A percentile compares a stretch with the other conserved stretches of the same genome.
Evolutionary conservation across 2,113 vertebrate species (phyloP).

Genomic region (Hemichromis elongatus): DNA sequence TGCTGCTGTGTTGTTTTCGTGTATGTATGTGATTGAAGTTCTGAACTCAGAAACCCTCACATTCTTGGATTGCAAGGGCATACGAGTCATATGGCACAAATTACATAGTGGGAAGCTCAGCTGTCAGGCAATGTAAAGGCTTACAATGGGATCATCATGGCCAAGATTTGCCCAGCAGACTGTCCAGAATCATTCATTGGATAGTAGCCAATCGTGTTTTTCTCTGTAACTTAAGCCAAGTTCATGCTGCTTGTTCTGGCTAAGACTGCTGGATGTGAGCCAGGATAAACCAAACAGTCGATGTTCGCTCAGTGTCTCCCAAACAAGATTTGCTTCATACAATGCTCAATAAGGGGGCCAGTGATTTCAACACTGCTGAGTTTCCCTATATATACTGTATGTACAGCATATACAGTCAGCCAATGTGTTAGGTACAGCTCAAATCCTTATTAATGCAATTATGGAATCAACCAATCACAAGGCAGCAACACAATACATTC

Average conservation of each 20-base stretch:
- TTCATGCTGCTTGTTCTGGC: constrained; percentile 19
- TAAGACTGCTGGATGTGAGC: constrained; percentile 7
- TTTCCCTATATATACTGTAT: not conserved
- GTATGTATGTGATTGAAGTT: not conserved
- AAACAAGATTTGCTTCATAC: constrained; percentile 2
- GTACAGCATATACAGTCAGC: not conserved
- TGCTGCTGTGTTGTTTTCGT: not conserved
- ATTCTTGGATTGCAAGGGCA: not conserved
- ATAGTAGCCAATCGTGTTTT: constrained; percentile 25
- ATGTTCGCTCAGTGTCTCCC: constrained; percentile 4
- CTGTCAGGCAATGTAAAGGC: not conserved
- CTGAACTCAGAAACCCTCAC: not conserved
- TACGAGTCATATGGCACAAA: not conserved
- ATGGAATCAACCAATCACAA: not conserved
- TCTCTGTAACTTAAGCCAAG: constrained; percentile 15
- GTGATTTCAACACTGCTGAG: not conserved
- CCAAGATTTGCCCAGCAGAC: not conserved
- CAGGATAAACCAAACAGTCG: constrained; percentile 20
- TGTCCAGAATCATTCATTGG: constrained; percentile 26
- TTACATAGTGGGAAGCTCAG: not conserved
- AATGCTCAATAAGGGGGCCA: not conserved
- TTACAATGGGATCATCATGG: not conserved
- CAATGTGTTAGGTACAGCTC: not conserved
- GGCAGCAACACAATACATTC: not conserved
- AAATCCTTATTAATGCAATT: not conserved